phyloP scores from a whole-genome alignment of 1,140 invertebrate genomes.

The Drosophila saltans region DNA sequence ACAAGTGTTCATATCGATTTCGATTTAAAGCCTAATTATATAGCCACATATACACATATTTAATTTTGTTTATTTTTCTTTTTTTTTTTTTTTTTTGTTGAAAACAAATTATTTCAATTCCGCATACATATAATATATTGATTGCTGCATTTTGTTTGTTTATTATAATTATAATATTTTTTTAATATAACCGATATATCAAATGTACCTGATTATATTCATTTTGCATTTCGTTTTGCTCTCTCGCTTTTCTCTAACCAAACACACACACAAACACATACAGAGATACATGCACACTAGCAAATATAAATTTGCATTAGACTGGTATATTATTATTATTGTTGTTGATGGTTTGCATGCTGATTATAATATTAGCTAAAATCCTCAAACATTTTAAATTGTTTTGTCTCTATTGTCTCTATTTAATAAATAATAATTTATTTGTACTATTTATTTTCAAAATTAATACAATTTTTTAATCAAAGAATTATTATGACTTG shows the following conservation, averaged over 20 bases:
- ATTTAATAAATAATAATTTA: too few species aligned
- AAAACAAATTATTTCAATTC: slow-evolving; percentile 58
- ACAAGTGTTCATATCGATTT: slow-evolving; percentile 75
- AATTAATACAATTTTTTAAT: too few species aligned
- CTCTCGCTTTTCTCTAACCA: slow-evolving; percentile 40
- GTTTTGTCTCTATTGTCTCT: too few species aligned
- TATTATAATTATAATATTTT: slow-evolving; percentile 36
- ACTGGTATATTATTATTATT: neutral
- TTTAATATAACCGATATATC: slow-evolving; percentile 73
- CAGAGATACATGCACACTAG: neutral
- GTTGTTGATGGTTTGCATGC: too few species aligned
- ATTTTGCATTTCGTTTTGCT: slow-evolving; percentile 74
- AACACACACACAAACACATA: slow-evolving; percentile 26
- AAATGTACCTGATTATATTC: slow-evolving; percentile 82
- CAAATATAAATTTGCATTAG: neutral
- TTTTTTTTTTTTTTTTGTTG: slow-evolving; percentile 43
- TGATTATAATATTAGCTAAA: too few species aligned
- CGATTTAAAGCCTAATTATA: slow-evolving; percentile 59
- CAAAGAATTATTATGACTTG: too few species aligned
- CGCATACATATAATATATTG: slow-evolving; percentile 35
- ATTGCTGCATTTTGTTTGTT: slow-evolving; percentile 73
- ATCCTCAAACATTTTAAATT: too few species aligned
- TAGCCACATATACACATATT: slow-evolving; percentile 46
- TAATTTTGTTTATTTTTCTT: slow-evolving; percentile 23
- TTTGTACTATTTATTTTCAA: too few species aligned